Evolutionary conservation across 2,113 vertebrate species (phyloP), one percentile per base, ranked within the genome.

Genomic region (Seriola quinqueradiata): DNA sequence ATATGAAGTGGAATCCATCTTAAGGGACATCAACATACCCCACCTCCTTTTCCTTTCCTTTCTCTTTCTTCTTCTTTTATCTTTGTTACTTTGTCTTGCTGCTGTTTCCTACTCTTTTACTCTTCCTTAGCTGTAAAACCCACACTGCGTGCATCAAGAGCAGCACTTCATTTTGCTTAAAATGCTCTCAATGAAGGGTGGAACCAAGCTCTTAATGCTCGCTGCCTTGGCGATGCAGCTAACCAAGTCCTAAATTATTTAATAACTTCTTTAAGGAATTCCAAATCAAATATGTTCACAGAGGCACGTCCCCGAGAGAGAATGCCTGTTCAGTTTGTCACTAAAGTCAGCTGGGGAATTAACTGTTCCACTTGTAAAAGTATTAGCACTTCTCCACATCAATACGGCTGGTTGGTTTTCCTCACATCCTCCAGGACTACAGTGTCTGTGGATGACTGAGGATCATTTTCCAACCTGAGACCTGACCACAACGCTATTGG

Each of bases 401-500:
- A 89, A 95, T 94, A 91, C 34, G 12, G 71, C 82, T 77, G 77
- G 54, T 91, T 86, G 88, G 76, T 90, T 92, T 93, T 84, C 88
- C 86, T 91, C 84, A 58, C 89, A 50, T 91, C 89, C 87, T 92
- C 81, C 88, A 86, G 85, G 87, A 86, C 77, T 76, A 28, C 79
- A 64, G 78, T 93, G 91, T 93, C 88, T 91, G 85, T 83, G 85
- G 87, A 92, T 82, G 87, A 83, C 86, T 72, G 84, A 71, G 84
- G 92, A 95, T 94, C 92, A 83, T 87, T 94, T 94, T 92, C 87
- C 89, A 85, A 91, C 90, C 91, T 92, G 91, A 92, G 90, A 87
- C 91, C 88, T 88, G 91, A 93, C 93, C 92, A 94, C 90, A 93
- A 90, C 72, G 82, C 89, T 89, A 87, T 81, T 90, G 92, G 91